Evolutionary conservation across 2,797 vertebrate genomes (phyloP).

Genomic region (Xenops minutus): DNA sequence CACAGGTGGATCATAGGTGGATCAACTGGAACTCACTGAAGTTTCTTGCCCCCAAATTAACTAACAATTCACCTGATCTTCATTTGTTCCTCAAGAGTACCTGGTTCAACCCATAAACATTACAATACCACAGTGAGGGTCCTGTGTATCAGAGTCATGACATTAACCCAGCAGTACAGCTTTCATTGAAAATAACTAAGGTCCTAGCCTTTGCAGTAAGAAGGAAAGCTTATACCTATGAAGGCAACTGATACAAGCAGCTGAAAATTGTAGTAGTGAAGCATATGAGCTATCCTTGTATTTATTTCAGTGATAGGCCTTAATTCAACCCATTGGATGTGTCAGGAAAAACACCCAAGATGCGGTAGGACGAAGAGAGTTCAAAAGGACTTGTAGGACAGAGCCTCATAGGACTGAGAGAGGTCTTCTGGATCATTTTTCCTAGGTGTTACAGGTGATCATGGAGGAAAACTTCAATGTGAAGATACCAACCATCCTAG

Average conservation of each 20-base stretch:
- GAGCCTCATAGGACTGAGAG: not conserved
- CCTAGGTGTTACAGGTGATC: not conserved
- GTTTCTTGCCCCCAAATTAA: not conserved
- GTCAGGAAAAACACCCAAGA: not conserved
- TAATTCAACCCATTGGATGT: not conserved
- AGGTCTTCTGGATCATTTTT: not conserved
- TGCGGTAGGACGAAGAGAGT: not conserved
- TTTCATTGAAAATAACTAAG: not conserved
- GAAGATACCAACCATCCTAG: fast-evolving
- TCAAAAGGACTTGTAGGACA: not conserved
- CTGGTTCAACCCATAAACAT: not conserved
- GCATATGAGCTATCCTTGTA: not conserved
- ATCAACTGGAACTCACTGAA: not conserved
- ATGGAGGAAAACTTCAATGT: not conserved
- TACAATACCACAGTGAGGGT: not conserved
- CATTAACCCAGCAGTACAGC: not conserved
- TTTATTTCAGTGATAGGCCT: not conserved
- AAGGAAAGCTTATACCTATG: not conserved
- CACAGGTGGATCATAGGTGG: no score
- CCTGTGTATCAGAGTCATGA: not conserved
- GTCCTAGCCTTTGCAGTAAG: not conserved
- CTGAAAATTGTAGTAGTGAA: not conserved
- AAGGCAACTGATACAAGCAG: not conserved
- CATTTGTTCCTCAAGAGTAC: not conserved
- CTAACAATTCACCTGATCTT: not conserved